Evolutionary conservation across 2,113 vertebrate species (phyloP).

Genomic region (Dasyurus viverrinus): DNA sequence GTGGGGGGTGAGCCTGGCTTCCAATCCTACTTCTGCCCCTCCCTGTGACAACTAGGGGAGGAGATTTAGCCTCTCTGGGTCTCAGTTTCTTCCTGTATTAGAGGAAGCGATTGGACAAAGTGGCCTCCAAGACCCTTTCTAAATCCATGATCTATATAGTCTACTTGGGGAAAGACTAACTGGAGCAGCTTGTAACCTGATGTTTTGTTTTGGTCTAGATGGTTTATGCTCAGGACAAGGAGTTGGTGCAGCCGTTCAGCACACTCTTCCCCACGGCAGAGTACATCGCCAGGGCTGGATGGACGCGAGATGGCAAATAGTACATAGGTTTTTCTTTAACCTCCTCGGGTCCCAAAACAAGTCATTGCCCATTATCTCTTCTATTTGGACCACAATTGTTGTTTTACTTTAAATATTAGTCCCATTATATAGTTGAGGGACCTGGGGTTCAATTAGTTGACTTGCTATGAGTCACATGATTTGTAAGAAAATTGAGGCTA

Average conservation of each 20-base stretch:
- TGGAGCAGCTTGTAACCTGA: neutral
- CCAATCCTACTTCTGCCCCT: neutral
- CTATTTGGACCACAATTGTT: neutral
- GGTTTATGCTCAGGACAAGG: constrained; percentile 90
- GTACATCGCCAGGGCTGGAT: constrained; percentile 96
- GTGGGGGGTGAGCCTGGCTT: neutral
- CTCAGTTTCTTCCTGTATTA: neutral
- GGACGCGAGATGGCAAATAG: constrained; percentile 97
- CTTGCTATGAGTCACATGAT: neutral
- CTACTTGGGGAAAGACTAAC: accelerated
- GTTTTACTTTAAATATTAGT: neutral
- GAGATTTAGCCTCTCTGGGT: neutral
- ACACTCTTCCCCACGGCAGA: constrained; percentile 92
- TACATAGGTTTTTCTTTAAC: constrained; percentile 77
- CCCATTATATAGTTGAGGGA: neutral
- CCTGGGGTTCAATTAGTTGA: neutral
- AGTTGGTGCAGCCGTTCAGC: constrained; percentile 91
- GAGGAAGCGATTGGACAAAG: neutral
- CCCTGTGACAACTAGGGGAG: neutral
- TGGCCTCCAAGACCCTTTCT: neutral
- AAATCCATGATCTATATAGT: neutral
- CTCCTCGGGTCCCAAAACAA: neutral
- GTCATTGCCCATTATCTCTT: neutral
- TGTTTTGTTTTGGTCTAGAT: constrained; percentile 84
- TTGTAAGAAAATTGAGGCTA: neutral